phyloP scores from a whole-genome alignment of 2,888 invertebrate genomes.

The Aplocera efformata region DNA sequence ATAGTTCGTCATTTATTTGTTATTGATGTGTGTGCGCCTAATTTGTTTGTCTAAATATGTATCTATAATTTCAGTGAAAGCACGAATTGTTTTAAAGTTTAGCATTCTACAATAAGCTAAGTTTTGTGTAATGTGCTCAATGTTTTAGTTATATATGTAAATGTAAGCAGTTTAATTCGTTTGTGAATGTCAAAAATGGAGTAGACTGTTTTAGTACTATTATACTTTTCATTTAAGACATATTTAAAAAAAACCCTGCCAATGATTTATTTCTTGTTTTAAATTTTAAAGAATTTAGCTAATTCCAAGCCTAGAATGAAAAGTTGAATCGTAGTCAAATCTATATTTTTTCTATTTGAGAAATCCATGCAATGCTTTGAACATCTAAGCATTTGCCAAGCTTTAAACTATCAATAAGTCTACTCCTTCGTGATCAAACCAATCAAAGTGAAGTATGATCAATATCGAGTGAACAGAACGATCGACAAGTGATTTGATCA shows the following conservation, averaged over 20 bases:
- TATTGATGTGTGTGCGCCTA: conserved; percentile 26
- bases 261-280: conserved; percentile 42
- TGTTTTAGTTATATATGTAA: conserved; percentile 40
- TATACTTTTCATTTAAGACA: conserved; percentile 68
- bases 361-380: conserved; percentile 61
- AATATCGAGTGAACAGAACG: conserved; percentile 67
- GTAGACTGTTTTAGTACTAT: conserved; percentile 46
- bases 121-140: conserved; percentile 46
- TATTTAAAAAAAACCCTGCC: conserved; percentile 46
- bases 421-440: conserved; percentile 71
- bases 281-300: conserved; percentile 35
- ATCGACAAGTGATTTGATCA: conserved; percentile 70
- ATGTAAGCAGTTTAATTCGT: conserved; percentile 38
- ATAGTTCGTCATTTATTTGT: conserved; percentile 11
- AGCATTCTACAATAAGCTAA: conserved; percentile 51
- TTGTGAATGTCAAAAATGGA: conserved; percentile 39
- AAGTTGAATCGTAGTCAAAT: conserved; percentile 41
- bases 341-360: conserved; percentile 41
- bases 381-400: conserved; percentile 66
- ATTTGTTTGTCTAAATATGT: conserved; percentile 17
- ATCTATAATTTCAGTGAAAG: conserved; percentile 22
- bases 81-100: conserved; percentile 22
- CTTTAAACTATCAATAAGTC: conserved; percentile 58
- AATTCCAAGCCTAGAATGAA: conserved; percentile 59
- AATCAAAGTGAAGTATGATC: conserved; percentile 66